Evolutionary conservation across 2,797 vertebrate species (phyloP).

Genomic region (Pygocentrus nattereri): DNA sequence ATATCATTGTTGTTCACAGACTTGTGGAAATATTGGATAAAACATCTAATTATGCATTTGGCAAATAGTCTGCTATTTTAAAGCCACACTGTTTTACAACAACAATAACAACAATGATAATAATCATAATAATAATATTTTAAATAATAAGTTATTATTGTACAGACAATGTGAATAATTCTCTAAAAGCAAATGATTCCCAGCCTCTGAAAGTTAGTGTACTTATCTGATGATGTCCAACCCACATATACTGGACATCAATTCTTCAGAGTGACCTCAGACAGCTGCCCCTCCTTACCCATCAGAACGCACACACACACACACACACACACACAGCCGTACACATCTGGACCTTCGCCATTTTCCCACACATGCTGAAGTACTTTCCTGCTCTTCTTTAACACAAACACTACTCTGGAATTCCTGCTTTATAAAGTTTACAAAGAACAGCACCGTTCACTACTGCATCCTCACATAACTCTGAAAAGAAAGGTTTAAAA

Average conservation of each 20-base stretch:
- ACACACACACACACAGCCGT: slow-evolving; percentile 25
- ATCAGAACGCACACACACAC: slow-evolving; percentile 25
- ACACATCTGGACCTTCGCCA: slow-evolving; percentile 52
- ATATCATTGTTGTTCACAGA: too few relatives aligned
- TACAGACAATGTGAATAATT: too few relatives aligned
- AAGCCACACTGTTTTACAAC: too few relatives aligned
- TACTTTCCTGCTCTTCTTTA: slow-evolving; percentile 46
- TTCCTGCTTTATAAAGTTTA: background rate
- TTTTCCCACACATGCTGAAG: slow-evolving; percentile 63
- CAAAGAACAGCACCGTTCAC: background rate
- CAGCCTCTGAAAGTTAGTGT: too few relatives aligned
- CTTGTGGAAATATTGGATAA: too few relatives aligned
- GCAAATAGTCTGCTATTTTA: too few relatives aligned
- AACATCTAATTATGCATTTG: too few relatives aligned
- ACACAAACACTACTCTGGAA: slow-evolving; percentile 41
- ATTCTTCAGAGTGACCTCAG: slow-evolving; percentile 20
- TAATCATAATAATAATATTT: too few relatives aligned
- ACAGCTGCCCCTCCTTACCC: slow-evolving; percentile 10
- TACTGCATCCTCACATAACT: background rate
- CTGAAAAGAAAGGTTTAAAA: background rate
- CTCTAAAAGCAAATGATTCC: too few relatives aligned
- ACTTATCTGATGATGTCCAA: slow-evolving; percentile 3
- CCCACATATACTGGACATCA: slow-evolving; percentile 1
- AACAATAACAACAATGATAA: too few relatives aligned
- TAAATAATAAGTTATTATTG: too few relatives aligned